phyloP scores from a whole-genome alignment of 2,113 vertebrate genomes.

The Rhinoptilus africanus region DNA sequence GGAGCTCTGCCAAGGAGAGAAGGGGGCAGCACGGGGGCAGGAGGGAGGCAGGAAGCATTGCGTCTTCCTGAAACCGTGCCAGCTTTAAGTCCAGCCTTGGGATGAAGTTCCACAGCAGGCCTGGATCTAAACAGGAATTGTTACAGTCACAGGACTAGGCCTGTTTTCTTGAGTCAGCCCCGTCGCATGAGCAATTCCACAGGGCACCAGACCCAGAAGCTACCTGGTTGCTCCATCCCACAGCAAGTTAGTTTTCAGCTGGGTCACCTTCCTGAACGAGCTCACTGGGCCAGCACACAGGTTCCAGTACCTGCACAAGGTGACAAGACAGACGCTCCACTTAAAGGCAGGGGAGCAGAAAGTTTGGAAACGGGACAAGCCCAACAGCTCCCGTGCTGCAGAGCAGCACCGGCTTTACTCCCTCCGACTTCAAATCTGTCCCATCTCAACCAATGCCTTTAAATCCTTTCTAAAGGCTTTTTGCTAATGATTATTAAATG shows the following conservation, averaged over 20 bases:
- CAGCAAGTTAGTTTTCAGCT: not conserved
- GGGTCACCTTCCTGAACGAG: not conserved
- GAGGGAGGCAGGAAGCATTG: not conserved
- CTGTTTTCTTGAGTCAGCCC: not conserved
- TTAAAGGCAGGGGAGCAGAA: not conserved
- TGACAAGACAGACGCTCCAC: not conserved
- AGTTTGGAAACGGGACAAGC: not conserved
- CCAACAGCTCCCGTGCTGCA: not conserved
- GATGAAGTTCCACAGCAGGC: not conserved
- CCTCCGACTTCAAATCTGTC: not conserved
- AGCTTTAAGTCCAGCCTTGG: not conserved
- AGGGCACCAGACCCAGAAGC: not conserved
- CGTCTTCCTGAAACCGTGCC: not conserved
- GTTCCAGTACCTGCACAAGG: not conserved
- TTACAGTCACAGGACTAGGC: not conserved
- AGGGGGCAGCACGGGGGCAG: not conserved
- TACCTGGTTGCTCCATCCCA: not conserved
- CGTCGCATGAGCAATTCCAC: accelerated
- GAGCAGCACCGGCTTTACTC: not conserved
- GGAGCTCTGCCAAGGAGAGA: not conserved
- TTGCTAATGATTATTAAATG: not conserved
- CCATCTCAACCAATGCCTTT: not conserved
- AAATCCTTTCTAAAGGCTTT: not conserved
- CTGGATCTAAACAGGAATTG: not conserved
- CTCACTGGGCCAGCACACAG: not conserved